These are phyloP conservation scores for Halictus ligatus DNA, from an alignment of 2,888 invertebrate genomes.

Conservation along the genomic window DNA sequence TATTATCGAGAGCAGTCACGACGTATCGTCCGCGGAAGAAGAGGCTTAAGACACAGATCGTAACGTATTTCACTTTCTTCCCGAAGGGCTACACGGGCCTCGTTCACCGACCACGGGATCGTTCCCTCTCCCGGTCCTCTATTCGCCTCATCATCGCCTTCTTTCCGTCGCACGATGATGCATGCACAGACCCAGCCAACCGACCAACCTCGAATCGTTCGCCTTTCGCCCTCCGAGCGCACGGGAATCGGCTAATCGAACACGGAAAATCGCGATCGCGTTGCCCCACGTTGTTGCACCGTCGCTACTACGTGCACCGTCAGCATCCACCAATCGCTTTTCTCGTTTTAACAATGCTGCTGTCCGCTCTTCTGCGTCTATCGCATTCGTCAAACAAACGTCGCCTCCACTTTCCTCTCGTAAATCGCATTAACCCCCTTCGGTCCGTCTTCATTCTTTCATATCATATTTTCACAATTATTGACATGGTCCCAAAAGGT, in stretches of 20 bases:
- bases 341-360: conserved; percentile 3
- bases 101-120: not conserved
- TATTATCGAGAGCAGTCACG: conserved; percentile 79
- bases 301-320: not conserved
- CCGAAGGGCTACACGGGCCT: conserved; percentile 68
- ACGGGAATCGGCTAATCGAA: conserved; percentile 75
- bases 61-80: conserved; percentile 81
- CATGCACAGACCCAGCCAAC: conserved; percentile 63
- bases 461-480: not conserved
- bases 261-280: conserved; percentile 78
- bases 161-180: conserved; percentile 67
- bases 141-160: conserved; percentile 19
- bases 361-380: not conserved
- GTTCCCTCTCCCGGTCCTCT: not conserved
- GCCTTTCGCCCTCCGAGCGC: conserved; percentile 45
- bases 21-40: conserved; percentile 76
- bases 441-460: not conserved
- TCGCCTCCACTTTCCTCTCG: not conserved
- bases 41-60: conserved; percentile 72
- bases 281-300: conserved; percentile 64
- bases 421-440: not conserved
- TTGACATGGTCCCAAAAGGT: too few species aligned
- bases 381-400: not conserved
- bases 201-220: conserved; percentile 22
- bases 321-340: not conserved